A percentile compares a stretch with the other conserved stretches of the same genome.
These are phyloP conservation scores for Sycophaga agraensis DNA, from an alignment of 1,140 invertebrate species.

Conservation along the genomic window DNA sequence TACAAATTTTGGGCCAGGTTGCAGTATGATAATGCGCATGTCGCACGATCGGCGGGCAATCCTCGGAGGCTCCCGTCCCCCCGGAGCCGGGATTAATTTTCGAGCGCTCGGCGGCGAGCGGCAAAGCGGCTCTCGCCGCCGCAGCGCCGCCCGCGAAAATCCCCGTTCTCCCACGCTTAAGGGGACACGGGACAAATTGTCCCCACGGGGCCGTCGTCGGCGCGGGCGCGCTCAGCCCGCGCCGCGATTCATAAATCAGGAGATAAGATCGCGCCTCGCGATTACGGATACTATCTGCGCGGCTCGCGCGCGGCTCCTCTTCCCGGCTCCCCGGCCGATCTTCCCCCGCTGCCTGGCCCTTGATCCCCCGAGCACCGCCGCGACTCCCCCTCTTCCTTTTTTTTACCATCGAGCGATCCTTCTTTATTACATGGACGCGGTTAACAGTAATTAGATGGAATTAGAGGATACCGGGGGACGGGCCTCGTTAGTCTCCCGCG, in stretches of 20 bases:
- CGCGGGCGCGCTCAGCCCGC: too few species aligned
- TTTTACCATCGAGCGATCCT: constrained; percentile 6
- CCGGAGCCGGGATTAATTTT: too few species aligned
- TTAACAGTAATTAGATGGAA: constrained; percentile 7
- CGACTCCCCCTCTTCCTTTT: not conserved
- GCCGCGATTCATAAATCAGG: constrained; percentile 26
- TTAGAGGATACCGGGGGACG: not conserved
- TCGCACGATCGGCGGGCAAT: too few species aligned
- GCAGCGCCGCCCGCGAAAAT: not conserved
- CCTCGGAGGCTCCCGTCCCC: not conserved
- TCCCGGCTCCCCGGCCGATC: not conserved
- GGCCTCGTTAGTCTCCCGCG: not conserved
- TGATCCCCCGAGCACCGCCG: not conserved
- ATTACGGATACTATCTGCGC: constrained; percentile 26
- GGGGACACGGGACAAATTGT: constrained; percentile 24
- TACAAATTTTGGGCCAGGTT: too few species aligned
- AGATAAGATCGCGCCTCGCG: constrained; percentile 19
- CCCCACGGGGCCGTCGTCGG: constrained; percentile 41
- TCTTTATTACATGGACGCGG: constrained; percentile 1
- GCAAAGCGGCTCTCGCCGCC: not conserved
- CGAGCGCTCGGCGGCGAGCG: too few species aligned
- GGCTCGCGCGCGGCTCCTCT: constrained; percentile 1
- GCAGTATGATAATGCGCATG: too few species aligned
- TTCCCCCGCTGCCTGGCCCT: too few species aligned
- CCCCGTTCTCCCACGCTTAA: constrained; percentile 22